Percentiles rank a stretch among this genome's conserved stretches.
Evolutionary conservation across 2,113 vertebrate species (phyloP).

Genomic region (Perognathus longimembris): DNA sequence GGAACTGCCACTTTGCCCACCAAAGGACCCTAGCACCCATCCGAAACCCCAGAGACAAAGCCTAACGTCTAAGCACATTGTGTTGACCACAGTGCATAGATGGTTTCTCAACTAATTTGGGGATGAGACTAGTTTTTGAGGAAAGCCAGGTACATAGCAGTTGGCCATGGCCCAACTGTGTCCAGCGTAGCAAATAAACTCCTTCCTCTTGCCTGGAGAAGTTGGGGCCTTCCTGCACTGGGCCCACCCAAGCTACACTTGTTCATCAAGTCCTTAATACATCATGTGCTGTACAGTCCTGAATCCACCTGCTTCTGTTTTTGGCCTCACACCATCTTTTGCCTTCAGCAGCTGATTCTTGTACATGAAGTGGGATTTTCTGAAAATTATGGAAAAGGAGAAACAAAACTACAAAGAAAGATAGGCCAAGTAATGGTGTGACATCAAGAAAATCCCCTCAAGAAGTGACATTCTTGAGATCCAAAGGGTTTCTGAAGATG

Average conservation of each 20-base stretch:
- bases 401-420: not conserved
- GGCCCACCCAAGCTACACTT: too few relatives aligned
- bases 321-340: not conserved
- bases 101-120: not conserved
- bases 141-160: not conserved
- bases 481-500: not conserved
- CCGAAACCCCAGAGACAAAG: not conserved
- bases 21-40: too few relatives aligned
- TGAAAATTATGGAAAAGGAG: not conserved
- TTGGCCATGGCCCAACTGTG: not conserved
- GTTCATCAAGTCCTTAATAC: not conserved
- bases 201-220: not conserved
- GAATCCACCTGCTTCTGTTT: not conserved
- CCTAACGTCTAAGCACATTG: not conserved
- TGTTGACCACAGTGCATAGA: not conserved
- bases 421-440: not conserved
- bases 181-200: not conserved
- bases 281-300: too few relatives aligned
- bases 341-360: not conserved
- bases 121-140: not conserved
- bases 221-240: too few relatives aligned
- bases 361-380: not conserved
- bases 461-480: accelerated
- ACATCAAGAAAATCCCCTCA: not conserved
- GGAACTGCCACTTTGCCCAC: not conserved